phyloP scores from a whole-genome alignment of 2,113 vertebrate genomes.

The Poeciliopsis prolifica region DNA sequence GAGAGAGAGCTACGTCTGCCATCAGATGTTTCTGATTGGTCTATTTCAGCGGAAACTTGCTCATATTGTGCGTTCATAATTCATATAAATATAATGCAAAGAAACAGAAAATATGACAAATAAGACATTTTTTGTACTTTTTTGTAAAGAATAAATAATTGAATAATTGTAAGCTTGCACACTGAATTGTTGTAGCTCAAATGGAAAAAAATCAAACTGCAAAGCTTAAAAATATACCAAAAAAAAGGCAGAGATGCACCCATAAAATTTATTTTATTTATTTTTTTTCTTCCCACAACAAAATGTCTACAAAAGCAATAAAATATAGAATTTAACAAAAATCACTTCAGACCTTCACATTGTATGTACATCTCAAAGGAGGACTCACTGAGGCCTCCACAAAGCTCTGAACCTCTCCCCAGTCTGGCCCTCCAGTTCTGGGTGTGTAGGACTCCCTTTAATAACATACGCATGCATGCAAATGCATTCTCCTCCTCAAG shows the following conservation, averaged over 20 bases:
- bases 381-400: slow-evolving; percentile 83
- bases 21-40: not conserved
- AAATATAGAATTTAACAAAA: slow-evolving; percentile 98
- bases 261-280: slow-evolving; percentile 89
- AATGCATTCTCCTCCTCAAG: slow-evolving; percentile 28
- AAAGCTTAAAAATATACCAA: slow-evolving; percentile 22
- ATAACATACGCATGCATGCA: slow-evolving; percentile 39
- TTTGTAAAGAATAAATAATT: not conserved
- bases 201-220: not conserved
- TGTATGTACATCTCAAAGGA: slow-evolving; percentile 93
- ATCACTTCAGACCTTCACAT: slow-evolving; percentile 89
- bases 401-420: slow-evolving; percentile 86
- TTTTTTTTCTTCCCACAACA: slow-evolving; percentile 86
- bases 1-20: not conserved
- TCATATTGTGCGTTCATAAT: too few relatives aligned
- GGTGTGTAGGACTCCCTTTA: slow-evolving; percentile 39
- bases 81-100: not conserved
- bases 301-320: slow-evolving; percentile 97
- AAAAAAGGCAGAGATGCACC: slow-evolving; percentile 80
- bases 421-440: slow-evolving; percentile 54
- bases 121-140: slow-evolving; percentile 1
- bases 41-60: too few relatives aligned
- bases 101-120: not conserved
- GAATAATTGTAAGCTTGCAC: not conserved
- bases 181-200: not conserved